These are phyloP conservation scores for Drosophila quinaria DNA, from an alignment of 2,888 invertebrate species.

Conservation along the genomic window DNA sequence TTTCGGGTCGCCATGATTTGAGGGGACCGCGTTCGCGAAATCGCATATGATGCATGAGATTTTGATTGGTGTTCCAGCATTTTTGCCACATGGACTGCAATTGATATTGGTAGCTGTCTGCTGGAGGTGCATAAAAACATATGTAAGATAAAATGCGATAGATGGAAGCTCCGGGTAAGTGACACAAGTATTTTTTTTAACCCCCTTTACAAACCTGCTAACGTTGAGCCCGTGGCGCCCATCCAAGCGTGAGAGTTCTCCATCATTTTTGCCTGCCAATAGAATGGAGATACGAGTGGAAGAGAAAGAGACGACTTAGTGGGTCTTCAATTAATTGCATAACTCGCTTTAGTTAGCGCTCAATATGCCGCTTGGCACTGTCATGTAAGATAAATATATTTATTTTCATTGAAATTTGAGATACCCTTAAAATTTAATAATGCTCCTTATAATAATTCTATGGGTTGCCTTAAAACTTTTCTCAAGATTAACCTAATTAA, in stretches of 20 bases:
- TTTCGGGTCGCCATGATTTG: conserved; percentile 97
- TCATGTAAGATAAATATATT: conserved; percentile 53
- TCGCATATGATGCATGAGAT: conserved; percentile 94
- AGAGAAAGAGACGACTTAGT: conserved; percentile 22
- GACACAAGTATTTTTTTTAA: conserved; percentile 1
- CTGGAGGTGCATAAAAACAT: conserved; percentile 54
- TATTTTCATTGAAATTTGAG: conserved; percentile 45
- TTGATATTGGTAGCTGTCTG: conserved; percentile 98
- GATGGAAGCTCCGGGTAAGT: conserved; percentile 11
- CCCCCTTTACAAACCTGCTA: conserved; percentile 91
- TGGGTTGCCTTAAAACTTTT: not conserved
- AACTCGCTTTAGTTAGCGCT: conserved; percentile 68
- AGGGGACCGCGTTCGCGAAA: conserved; percentile 96
- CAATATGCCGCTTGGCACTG: conserved; percentile 59
- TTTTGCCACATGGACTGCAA: conserved; percentile 98
- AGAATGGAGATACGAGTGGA: conserved; percentile 21
- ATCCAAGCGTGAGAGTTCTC: conserved; percentile 97
- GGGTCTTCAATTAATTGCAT: conserved; percentile 70
- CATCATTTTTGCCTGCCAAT: conserved; percentile 94
- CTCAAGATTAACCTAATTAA: not conserved
- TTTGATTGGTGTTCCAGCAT: conserved; percentile 97
- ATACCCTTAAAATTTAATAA: conserved; percentile 8
- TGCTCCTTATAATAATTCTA: not conserved
- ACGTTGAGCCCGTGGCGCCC: conserved; percentile 93
- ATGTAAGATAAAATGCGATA: conserved; percentile 13